Conservation (phyloP, 2,888 invertebrate species). For the Branchinecta sandiegonensis region DNA sequence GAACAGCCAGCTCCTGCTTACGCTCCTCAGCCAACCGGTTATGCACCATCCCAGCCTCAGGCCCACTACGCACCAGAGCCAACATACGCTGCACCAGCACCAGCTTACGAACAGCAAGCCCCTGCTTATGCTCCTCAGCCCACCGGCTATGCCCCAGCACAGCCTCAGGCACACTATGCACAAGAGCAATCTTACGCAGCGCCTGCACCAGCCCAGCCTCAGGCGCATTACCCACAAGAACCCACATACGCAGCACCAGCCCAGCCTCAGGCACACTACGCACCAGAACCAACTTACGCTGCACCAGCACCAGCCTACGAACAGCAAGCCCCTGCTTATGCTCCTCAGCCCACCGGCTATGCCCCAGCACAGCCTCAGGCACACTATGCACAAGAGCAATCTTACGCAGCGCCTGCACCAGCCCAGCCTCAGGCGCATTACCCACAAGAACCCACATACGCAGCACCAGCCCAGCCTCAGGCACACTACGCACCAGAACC, state of each 20-base stretch:
- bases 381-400: not conserved
- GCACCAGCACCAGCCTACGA: not conserved
- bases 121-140: not conserved
- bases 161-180: too few species aligned
- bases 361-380: not conserved
- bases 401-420: not conserved
- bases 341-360: slow-evolving; percentile 1
- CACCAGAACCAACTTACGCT: not conserved
- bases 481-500: not conserved
- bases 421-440: not conserved
- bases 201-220: not conserved
- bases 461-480: not conserved
- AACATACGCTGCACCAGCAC: not conserved
- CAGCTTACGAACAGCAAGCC: not conserved
- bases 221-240: too few species aligned
- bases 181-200: not conserved
- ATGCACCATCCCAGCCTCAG: too few species aligned
- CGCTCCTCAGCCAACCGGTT: not conserved
- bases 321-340: not conserved
- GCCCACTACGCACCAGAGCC: not conserved
- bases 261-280: not conserved
- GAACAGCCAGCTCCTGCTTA: slow-evolving; percentile 1
- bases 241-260: not conserved
- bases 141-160: not conserved
- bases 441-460: not conserved